Percentiles rank a stretch among this genome's conserved stretches.
Evolutionary conservation across 2,113 vertebrate genomes (phyloP).

Genomic region (rabbit (Oryctolagus cuniculus)): DNA sequence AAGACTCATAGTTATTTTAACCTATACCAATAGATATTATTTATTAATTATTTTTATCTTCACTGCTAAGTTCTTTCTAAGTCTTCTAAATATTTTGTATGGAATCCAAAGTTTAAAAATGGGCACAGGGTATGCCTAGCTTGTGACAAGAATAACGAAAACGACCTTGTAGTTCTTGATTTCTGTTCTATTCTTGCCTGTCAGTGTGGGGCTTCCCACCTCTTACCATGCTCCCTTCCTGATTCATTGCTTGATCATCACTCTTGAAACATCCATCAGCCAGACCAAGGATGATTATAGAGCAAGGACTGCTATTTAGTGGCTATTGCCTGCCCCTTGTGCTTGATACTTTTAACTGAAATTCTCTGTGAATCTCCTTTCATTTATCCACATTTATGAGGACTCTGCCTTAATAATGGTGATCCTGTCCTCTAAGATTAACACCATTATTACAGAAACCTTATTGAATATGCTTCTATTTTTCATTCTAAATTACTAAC

Average conservation of each 20-base stretch:
- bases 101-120: slow-evolving; percentile 50
- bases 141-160: neutral
- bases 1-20: slow-evolving; percentile 69
- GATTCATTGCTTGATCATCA: neutral
- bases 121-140: neutral
- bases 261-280: neutral
- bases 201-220: neutral
- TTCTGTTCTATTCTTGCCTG: neutral
- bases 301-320: neutral
- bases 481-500: neutral
- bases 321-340: neutral
- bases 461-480: neutral
- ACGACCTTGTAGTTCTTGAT: neutral
- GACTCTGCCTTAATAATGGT: neutral
- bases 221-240: neutral
- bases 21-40: slow-evolving; percentile 39
- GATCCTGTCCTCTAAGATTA: neutral
- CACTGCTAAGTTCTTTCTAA: slow-evolving; percentile 15
- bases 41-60: slow-evolving; percentile 64
- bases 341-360: neutral
- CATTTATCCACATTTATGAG: slow-evolving; percentile 1
- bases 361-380: neutral
- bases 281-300: neutral
- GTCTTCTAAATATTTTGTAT: neutral
- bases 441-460: neutral